phyloP scores from a whole-genome alignment of 2,888 invertebrate species.

The Pristionchus exspectatus region DNA sequence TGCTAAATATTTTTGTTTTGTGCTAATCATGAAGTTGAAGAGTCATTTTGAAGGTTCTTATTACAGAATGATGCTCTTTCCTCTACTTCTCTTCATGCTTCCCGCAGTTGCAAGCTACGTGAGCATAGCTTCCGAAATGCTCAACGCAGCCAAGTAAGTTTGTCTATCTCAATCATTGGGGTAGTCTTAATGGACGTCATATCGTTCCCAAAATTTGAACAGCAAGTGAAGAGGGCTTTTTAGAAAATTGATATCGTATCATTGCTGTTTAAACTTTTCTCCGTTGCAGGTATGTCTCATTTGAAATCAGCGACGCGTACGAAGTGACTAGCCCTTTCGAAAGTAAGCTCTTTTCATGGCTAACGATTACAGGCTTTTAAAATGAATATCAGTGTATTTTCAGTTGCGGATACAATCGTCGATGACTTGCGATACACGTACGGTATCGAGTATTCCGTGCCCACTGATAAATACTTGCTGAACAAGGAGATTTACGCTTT shows the following conservation, averaged over 20 bases:
- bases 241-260: too few species aligned
- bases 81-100: neutral
- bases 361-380: too few species aligned
- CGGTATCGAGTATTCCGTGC: neutral
- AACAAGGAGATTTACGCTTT: constrained; percentile 15
- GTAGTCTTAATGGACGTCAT: neutral
- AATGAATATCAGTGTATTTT: neutral
- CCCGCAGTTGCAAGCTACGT: neutral
- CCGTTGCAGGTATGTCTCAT: neutral
- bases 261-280: too few species aligned
- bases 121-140: neutral
- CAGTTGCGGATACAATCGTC: constrained; percentile 11
- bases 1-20: too few species aligned
- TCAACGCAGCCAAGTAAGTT: neutral
- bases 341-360: neutral
- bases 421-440: neutral
- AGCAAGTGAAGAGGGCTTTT: too few species aligned
- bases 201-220: neutral
- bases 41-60: neutral
- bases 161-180: neutral
- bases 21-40: too few species aligned
- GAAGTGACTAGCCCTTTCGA: neutral
- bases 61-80: neutral
- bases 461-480: neutral
- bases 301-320: neutral